Conservation (phyloP, 2,888 invertebrate genomes). For the Chalcosyrphus nemorum region DNA sequence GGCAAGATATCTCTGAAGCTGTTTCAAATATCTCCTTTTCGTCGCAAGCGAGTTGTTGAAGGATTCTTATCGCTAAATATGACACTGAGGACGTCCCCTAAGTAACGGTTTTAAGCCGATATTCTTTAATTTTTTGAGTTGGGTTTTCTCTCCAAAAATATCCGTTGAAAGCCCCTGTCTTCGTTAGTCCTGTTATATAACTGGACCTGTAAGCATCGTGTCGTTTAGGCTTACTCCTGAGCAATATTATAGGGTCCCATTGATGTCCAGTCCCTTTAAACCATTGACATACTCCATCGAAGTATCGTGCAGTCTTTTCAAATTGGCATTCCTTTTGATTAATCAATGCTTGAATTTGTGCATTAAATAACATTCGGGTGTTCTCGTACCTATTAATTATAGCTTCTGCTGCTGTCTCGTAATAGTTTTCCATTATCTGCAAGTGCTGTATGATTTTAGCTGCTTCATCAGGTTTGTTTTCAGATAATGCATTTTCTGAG, state of each 20-base stretch:
- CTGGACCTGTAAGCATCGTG: not conserved
- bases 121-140: not conserved
- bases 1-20: not conserved
- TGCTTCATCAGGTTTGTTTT: constrained; percentile 1
- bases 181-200: not conserved
- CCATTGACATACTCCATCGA: not conserved
- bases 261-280: too few species aligned
- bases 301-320: not conserved
- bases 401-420: not conserved
- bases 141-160: not conserved
- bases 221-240: not conserved
- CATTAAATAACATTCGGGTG: not conserved
- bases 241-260: too few species aligned
- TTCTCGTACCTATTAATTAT: not conserved
- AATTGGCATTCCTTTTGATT: not conserved
- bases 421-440: not conserved
- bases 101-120: not conserved
- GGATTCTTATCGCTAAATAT: not conserved
- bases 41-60: not conserved
- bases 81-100: not conserved
- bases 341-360: not conserved
- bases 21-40: not conserved
- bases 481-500: constrained; percentile 1
- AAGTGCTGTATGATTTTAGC: not conserved
- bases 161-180: not conserved